phyloP scores from a whole-genome alignment of 2,797 vertebrate genomes.

The Leptoclinus maculatus region DNA sequence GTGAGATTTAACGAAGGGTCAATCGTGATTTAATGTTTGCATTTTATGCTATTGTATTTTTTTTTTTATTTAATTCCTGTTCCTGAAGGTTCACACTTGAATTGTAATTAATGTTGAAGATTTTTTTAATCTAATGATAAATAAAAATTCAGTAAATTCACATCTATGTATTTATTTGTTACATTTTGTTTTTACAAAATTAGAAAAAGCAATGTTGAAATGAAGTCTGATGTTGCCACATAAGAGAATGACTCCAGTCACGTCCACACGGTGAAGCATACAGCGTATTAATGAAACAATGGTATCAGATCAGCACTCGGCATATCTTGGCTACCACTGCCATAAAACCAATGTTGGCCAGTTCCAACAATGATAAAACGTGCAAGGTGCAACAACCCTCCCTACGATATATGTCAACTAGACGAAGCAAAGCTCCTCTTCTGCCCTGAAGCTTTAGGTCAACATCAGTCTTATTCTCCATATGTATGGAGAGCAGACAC shows the following conservation, averaged over 20 bases:
- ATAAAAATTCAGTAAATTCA: background rate
- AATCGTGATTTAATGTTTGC: too few relatives aligned
- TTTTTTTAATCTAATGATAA: background rate
- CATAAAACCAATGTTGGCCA: background rate
- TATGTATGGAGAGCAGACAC: conserved; percentile 48
- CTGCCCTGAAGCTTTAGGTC: conserved; percentile 40
- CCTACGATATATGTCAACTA: conserved; percentile 15
- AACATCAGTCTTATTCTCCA: conserved; percentile 53
- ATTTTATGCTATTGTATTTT: too few relatives aligned
- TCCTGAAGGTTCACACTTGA: too few relatives aligned
- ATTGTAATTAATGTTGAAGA: background rate
- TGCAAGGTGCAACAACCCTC: background rate
- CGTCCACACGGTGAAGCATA: background rate
- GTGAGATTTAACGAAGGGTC: too few relatives aligned
- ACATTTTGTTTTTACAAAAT: background rate
- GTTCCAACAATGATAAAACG: conserved; percentile 1
- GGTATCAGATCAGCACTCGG: background rate
- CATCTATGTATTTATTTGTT: background rate
- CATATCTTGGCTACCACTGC: background rate
- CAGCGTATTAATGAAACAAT: background rate
- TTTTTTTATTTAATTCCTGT: too few relatives aligned
- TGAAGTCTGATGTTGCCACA: background rate
- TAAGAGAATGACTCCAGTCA: too few relatives aligned
- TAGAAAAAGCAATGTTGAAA: background rate
- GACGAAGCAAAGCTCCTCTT: conserved; percentile 25